Evolutionary conservation across 2,888 invertebrate genomes (phyloP).

Genomic region (Sarcophaga caerulescens): DNA sequence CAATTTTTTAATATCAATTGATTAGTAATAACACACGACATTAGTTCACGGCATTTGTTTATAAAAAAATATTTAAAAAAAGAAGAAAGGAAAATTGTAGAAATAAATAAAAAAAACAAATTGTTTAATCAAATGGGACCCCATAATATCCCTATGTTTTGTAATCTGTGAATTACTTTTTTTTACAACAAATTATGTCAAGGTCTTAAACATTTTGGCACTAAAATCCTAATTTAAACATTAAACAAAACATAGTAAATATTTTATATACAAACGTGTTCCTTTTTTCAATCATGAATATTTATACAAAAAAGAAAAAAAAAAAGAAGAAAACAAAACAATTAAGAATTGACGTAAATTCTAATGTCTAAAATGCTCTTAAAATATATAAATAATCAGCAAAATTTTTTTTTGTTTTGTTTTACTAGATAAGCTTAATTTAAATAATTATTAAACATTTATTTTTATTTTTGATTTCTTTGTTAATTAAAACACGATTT

Average conservation of each 20-base stretch:
- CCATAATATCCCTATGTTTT: no score
- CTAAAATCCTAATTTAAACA: no score
- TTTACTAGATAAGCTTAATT: background rate
- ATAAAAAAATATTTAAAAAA: no score
- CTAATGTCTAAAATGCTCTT: background rate
- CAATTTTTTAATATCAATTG: background rate
- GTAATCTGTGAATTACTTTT: no score
- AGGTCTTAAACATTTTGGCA: no score
- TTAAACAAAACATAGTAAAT: no score
- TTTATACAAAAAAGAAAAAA: background rate
- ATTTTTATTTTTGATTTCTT: background rate
- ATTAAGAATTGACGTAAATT: conserved; percentile 24
- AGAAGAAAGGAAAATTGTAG: no score
- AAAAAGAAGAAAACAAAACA: background rate
- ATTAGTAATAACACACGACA: background rate
- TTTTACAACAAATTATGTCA: no score
- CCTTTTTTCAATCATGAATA: background rate
- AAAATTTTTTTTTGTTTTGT: background rate
- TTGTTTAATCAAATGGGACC: no score
- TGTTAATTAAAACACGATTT: background rate
- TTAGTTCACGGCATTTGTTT: background rate
- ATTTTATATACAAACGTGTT: no score
- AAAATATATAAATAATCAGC: background rate
- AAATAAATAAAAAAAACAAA: no score
- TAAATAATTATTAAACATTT: background rate